phyloP scores from a whole-genome alignment of 2,797 vertebrate species.

The Lutjanus argentimaculatus region DNA sequence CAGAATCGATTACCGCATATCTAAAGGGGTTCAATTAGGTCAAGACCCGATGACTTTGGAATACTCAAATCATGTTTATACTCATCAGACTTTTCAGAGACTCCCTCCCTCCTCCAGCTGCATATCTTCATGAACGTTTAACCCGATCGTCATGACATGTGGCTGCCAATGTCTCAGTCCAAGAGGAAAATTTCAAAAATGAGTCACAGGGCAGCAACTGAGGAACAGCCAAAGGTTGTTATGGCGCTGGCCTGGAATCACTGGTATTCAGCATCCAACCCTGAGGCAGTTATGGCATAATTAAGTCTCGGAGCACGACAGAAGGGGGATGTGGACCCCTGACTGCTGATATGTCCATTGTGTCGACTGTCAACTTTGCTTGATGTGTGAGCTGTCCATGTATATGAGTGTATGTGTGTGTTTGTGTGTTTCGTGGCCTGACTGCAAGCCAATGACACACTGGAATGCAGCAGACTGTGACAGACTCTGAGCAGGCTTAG shows the following conservation, averaged over 20 bases:
- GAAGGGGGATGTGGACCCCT: constrained; percentile 65
- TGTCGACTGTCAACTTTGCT: constrained; percentile 72
- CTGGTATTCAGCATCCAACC: constrained; percentile 68
- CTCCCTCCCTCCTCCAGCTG: not conserved
- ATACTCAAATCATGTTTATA: not conserved
- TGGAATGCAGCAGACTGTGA: constrained; percentile 63
- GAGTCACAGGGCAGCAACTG: constrained; percentile 25
- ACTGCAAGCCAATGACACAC: constrained; percentile 48
- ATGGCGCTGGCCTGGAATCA: constrained; percentile 65
- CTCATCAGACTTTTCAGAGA: not conserved
- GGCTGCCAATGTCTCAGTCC: constrained; percentile 25
- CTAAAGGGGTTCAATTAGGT: not conserved
- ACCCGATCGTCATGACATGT: not conserved
- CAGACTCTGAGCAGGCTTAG: constrained; percentile 45
- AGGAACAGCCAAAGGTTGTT: constrained; percentile 63
- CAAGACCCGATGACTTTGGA: not conserved
- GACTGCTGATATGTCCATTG: constrained; percentile 74
- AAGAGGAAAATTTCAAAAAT: constrained; percentile 21
- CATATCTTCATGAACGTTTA: constrained; percentile 21
- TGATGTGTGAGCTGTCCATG: constrained; percentile 53
- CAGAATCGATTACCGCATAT: too few relatives aligned
- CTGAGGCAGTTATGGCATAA: constrained; percentile 71
- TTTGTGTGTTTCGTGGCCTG: constrained; percentile 41
- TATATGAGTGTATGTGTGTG: constrained; percentile 37
- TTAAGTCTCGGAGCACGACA: constrained; percentile 62